Conservation (phyloP, 2,888 invertebrate species). For the Invenusta paracnida region DNA sequence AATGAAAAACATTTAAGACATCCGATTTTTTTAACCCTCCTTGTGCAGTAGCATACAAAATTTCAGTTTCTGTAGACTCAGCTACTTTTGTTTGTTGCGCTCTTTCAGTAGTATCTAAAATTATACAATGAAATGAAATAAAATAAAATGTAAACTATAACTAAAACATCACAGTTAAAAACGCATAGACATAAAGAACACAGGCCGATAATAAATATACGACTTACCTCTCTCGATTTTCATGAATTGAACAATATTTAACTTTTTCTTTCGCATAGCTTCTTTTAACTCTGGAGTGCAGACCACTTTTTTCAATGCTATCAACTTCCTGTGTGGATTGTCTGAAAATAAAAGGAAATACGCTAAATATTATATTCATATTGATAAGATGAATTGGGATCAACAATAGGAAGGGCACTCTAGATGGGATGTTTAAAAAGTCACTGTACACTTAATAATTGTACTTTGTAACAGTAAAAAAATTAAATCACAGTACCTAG, state of each 20-base stretch:
- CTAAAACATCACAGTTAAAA: no score
- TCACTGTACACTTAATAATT: no score
- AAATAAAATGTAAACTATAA: background rate
- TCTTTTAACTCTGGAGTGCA: constrained; percentile 35
- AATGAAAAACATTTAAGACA: background rate
- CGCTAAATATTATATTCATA: background rate
- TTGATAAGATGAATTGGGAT: background rate
- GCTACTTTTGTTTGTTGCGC: background rate
- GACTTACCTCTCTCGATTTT: background rate
- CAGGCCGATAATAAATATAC: background rate
- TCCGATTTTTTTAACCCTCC: constrained; percentile 25
- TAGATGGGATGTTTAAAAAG: no score
- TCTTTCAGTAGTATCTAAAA: constrained; percentile 15
- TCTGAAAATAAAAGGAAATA: constrained; percentile 21
- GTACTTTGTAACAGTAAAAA: no score
- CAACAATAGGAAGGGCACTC: no score
- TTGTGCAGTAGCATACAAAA: constrained; percentile 38
- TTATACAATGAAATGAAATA: background rate
- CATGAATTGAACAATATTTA: background rate
- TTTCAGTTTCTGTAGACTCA: constrained; percentile 26
- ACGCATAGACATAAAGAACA: background rate
- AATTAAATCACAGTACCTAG: no score
- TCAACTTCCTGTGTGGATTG: constrained; percentile 40
- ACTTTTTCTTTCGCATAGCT: constrained; percentile 13
- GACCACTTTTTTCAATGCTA: constrained; percentile 33